phyloP scores from a whole-genome alignment of 2,113 vertebrate species.

The Gymnocephalus cernua region DNA sequence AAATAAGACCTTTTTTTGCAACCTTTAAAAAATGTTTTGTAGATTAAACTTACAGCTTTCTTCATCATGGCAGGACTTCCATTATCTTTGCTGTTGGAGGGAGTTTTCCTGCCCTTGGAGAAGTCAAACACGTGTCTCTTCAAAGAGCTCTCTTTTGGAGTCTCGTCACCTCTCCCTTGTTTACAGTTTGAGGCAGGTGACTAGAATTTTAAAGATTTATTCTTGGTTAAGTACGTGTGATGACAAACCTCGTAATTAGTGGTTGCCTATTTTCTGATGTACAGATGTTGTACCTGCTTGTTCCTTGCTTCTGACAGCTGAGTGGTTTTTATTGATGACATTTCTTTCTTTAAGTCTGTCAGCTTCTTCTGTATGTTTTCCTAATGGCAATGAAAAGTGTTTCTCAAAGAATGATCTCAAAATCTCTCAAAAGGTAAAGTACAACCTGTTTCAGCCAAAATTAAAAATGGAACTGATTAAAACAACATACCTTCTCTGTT shows the following conservation, averaged over 20 bases:
- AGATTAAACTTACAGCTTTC: conserved; percentile 52
- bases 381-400: conserved; percentile 49
- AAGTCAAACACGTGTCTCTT: conserved; percentile 61
- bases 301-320: conserved; percentile 30
- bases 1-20: background rate
- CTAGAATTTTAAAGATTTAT: conserved; percentile 24
- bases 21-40: background rate
- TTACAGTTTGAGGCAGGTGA: conserved; percentile 24
- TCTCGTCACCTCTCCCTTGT: conserved; percentile 39
- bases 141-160: conserved; percentile 33
- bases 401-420: background rate
- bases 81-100: conserved; percentile 22
- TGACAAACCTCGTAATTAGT: background rate
- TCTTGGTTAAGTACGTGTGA: conserved; percentile 5
- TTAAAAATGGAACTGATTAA: background rate
- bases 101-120: conserved; percentile 56
- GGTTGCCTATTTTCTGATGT: background rate
- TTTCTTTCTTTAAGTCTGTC: conserved; percentile 59
- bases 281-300: conserved; percentile 49
- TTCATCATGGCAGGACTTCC: background rate
- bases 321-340: conserved; percentile 51
- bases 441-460: background rate
- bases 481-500: conserved; percentile 83
- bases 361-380: conserved; percentile 66
- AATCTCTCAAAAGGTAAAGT: background rate